Percentiles rank a stretch among this genome's conserved stretches.
phyloP scores from a whole-genome alignment of 2,113 vertebrate species.

The Spea bombifrons region DNA sequence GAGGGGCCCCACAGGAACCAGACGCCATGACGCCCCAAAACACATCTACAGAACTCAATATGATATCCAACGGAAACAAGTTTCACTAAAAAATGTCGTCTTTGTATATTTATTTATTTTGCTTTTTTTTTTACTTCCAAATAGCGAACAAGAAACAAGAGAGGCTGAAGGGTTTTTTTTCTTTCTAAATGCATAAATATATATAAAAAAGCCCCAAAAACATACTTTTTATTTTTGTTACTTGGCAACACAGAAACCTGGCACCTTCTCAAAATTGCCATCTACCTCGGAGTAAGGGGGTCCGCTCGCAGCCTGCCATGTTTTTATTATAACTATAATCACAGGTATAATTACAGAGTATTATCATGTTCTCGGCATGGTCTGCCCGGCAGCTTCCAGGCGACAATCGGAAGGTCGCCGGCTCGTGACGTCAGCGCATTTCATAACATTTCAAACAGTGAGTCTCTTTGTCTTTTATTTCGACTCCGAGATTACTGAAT shows the following conservation, averaged over 20 bases:
- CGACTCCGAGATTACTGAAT: background rate
- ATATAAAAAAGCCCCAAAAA: background rate
- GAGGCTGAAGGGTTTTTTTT: no score
- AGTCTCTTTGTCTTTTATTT: background rate
- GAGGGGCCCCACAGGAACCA: no score
- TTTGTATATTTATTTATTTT: no score
- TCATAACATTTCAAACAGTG: background rate
- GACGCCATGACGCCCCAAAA: no score
- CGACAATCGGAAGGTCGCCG: constrained; percentile 13
- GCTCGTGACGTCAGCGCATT: constrained; percentile 15
- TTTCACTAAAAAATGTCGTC: no score
- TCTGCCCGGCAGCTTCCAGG: constrained; percentile 1
- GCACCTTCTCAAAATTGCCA: background rate
- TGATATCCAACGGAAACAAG: no score
- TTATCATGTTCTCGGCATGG: constrained; percentile 8
- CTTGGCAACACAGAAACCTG: constrained; percentile 19
- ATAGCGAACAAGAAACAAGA: no score
- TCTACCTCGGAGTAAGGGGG: background rate
- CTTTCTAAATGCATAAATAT: no score
- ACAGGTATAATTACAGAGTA: constrained; percentile 30
- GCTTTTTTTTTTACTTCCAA: no score
- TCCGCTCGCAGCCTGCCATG: background rate
- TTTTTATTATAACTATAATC: constrained; percentile 27
- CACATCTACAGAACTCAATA: no score
- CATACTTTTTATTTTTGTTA: constrained; percentile 1